Base-by-base conservation (phyloP, 2,113 vertebrate species). In the Taurulus bubalis region DNA sequence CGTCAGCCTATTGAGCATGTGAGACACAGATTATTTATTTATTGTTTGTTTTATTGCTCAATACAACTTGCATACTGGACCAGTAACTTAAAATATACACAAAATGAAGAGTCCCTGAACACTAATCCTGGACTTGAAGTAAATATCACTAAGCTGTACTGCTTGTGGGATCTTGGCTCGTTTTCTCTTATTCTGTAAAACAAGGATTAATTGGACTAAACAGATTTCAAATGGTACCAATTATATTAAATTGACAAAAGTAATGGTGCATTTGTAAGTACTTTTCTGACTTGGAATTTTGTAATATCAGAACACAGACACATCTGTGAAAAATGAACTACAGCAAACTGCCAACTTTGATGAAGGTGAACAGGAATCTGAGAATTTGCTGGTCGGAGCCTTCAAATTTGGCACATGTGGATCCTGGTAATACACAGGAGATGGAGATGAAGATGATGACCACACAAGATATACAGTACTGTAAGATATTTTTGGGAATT, bases 361-460 rank as follows among this genome's bases (percentile, higher is more conserved):
- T 28, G 51, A 59, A 72, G n/a, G n/a, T n/a, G n/a, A n/a, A n/a
- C n/a, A 60, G 58, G 18, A 15, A 84, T 77, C 65, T 70, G 70
- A 77, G 66, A 80, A 72, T 84, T 32, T 64, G 5, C 49, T 34
- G 36, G 10, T 64, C 1, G 12, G 40, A 70, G 22, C 34, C 15
- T 68, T 45, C 63, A 78, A 51, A 71, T 76, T 32, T 76, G 80
- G 76, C 80, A 80, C 56, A 51, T 67, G 22, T 69, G 40, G 36
- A 75, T 42, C 28, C 34, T 45, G 65, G 12, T 58, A 22, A 3
- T 51, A 22, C 8, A 0, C 6, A 22, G 47, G 47, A 22, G 47
- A 51, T 45, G 15, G 34, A 51, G 73, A 77, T 69, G 64, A 70
- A 63, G 70, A 75, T 22, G 40, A 75, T 82, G 82, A 90, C 53